These are phyloP conservation scores for Perca schrenkii DNA, from an alignment of 2,113 vertebrate genomes.

Conservation along the genomic window DNA sequence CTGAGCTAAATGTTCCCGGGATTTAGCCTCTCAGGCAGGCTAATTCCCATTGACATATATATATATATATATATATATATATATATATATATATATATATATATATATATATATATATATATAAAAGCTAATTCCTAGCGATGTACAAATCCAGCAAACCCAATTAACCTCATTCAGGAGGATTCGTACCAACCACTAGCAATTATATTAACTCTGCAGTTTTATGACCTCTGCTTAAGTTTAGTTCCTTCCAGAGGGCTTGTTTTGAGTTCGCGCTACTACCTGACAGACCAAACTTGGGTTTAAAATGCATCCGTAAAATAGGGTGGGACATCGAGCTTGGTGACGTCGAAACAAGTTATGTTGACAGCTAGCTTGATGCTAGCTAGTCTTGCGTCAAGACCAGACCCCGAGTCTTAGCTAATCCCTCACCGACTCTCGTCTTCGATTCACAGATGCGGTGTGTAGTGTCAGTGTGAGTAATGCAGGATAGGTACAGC, in stretches of 20 bases:
- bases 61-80: too few relatives aligned
- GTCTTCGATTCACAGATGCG: conserved; percentile 17
- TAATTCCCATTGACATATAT: too few relatives aligned
- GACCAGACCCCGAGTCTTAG: not conserved
- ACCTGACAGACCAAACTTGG: not conserved
- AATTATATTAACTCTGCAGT: not conserved
- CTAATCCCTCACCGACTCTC: conserved; percentile 7
- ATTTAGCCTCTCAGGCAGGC: not conserved
- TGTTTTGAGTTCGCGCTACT: too few relatives aligned
- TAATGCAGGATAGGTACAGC: conserved; percentile 76
- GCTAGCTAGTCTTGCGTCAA: conserved; percentile 29
- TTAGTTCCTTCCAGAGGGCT: not conserved
- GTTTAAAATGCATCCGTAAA: rapidly evolving
- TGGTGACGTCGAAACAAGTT: conserved; percentile 56
- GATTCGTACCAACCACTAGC: too few relatives aligned
- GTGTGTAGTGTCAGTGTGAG: conserved; percentile 31
- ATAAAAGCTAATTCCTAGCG: too few relatives aligned
- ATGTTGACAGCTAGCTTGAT: conserved; percentile 47
- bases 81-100: too few relatives aligned
- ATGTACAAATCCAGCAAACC: not conserved
- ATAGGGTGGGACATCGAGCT: rapidly evolving
- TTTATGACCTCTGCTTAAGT: not conserved
- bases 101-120: too few relatives aligned
- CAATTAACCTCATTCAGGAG: rapidly evolving
- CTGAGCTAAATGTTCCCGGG: rapidly evolving